These are phyloP conservation scores for Nansenia antarctica DNA, from an alignment of 2,113 vertebrate species.

Conservation along the genomic window DNA sequence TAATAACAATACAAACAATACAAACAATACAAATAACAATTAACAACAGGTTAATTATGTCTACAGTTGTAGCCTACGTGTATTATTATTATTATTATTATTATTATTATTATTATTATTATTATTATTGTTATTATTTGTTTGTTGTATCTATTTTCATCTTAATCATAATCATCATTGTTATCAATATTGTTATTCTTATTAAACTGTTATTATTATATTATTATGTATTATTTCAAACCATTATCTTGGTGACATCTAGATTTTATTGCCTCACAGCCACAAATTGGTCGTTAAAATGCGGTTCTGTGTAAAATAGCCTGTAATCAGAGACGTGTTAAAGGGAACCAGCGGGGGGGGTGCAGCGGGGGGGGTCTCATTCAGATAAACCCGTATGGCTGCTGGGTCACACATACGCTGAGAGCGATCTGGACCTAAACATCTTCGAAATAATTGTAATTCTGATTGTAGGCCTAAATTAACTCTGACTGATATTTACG, in stretches of 20 bases:
- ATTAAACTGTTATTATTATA: slow-evolving; percentile 11
- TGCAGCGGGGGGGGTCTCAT: slow-evolving; percentile 15
- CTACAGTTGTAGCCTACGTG: too few relatives aligned
- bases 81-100: too few relatives aligned
- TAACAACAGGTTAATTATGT: neutral
- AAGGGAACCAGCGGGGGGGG: slow-evolving; percentile 17
- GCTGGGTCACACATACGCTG: neutral
- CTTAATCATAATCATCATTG: too few relatives aligned
- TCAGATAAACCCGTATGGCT: slow-evolving; percentile 1
- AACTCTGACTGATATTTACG: too few relatives aligned
- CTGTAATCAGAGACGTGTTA: slow-evolving; percentile 38
- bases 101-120: neutral
- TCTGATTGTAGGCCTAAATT: too few relatives aligned
- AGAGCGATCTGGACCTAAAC: neutral
- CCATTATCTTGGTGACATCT: slow-evolving; percentile 20
- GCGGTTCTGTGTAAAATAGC: slow-evolving; percentile 46
- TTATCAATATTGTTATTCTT: too few relatives aligned
- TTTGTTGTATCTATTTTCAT: too few relatives aligned
- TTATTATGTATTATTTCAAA: too few relatives aligned
- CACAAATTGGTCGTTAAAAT: slow-evolving; percentile 35
- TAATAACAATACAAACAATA: neutral
- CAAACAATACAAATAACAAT: neutral
- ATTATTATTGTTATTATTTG: too few relatives aligned
- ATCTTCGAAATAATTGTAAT: neutral
- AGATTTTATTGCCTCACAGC: slow-evolving; percentile 11